Evolutionary conservation across 2,888 invertebrate genomes (phyloP).

Genomic region (Autographa gamma): DNA sequence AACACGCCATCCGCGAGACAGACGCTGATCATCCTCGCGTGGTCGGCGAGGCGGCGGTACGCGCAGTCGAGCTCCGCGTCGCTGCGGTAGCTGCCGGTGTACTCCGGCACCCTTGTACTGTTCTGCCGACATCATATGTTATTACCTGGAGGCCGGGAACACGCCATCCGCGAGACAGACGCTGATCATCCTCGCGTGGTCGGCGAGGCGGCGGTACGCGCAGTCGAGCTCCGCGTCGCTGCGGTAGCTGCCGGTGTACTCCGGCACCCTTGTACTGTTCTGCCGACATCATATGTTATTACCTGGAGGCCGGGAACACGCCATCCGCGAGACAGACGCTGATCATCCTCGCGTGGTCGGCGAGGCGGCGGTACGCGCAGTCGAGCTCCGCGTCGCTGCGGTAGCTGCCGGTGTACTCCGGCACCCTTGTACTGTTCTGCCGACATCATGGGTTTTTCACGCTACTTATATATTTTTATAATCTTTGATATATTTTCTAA

Average conservation of each 20-base stretch:
- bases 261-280: constrained; percentile 73
- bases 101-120: constrained; percentile 79
- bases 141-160: constrained; percentile 94
- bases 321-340: constrained; percentile 96
- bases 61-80: constrained; percentile 91
- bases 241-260: constrained; percentile 91
- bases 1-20: constrained; percentile 96
- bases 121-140: constrained; percentile 63
- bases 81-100: constrained; percentile 90
- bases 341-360: constrained; percentile 97
- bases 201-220: constrained; percentile 96
- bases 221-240: constrained; percentile 90
- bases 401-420: constrained; percentile 90
- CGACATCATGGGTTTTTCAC: no score
- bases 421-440: constrained; percentile 75
- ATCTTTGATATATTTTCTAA: no score
- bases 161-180: constrained; percentile 96
- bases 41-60: constrained; percentile 97
- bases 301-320: constrained; percentile 95
- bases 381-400: constrained; percentile 90
- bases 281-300: constrained; percentile 56
- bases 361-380: constrained; percentile 94
- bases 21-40: constrained; percentile 95
- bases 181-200: constrained; percentile 96
- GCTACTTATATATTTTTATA: no score